Percentiles rank a stretch among this genome's conserved stretches.
Conservation (phyloP, 2,797 vertebrate species). For the Halcyon chelicuti region DNA sequence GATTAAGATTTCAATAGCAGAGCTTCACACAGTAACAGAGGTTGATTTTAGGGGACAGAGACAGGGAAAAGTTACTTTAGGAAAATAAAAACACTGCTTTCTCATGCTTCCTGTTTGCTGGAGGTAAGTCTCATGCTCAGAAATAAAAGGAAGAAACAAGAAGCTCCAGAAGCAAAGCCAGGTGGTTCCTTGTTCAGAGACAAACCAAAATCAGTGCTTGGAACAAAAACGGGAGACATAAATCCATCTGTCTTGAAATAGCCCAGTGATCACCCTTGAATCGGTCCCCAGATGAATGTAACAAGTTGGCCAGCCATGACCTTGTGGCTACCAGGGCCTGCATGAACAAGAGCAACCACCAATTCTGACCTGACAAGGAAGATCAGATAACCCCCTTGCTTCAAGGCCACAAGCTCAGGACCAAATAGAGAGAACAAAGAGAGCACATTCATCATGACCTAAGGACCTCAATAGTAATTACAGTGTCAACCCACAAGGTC, state of each 20-base stretch:
- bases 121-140: neutral
- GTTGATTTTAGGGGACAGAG: neutral
- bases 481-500: neutral
- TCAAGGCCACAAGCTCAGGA: neutral
- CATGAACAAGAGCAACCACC: fast-evolving
- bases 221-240: neutral
- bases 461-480: too few relatives aligned
- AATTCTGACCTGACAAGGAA: neutral
- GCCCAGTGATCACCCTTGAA: neutral
- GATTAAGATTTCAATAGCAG: neutral
- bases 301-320: neutral
- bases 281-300: neutral
- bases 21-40: neutral
- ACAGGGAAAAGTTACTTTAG: neutral
- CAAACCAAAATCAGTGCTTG: neutral
- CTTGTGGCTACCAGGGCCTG: neutral
- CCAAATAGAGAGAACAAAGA: neutral
- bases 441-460: too few relatives aligned
- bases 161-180: neutral
- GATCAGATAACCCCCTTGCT: neutral
- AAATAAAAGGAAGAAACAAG: neutral
- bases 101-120: neutral
- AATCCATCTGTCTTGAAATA: neutral
- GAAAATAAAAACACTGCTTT: neutral
- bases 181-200: neutral